Evolutionary conservation across 2,797 vertebrate genomes (phyloP), one percentile per base, ranked within the genome.

Genomic region (Propithecus perrieri): DNA sequence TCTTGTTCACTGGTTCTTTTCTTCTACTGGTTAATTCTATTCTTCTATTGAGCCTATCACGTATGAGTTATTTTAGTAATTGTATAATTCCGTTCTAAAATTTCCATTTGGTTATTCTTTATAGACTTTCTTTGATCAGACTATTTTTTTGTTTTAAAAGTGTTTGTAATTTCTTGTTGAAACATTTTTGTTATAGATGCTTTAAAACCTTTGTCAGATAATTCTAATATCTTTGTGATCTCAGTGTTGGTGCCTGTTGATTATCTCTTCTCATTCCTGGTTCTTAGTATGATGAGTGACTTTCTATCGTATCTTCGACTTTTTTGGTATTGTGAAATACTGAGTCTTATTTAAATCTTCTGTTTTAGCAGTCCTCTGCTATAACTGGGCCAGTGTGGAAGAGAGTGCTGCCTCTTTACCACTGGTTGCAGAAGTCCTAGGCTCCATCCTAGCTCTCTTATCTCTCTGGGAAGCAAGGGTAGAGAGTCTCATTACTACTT

Each of bases 61-160:
- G 43, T 46, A 83, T 74, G 71, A 84, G 79, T 89, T 84, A 50
- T 74, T 91, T 88, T 33, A 50, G 8, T 86, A 79, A 78, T 69
- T 94, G 4, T 74, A 41, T 79, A 72, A 93, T 69, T 94, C 33
- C 28, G 63, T 84, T 92, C 80, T 85, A 67, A 43, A 53, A 57
- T 84, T 93, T 91, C 46, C 28, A 79, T 89, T 94, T 96, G 5
- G 28, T 94, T 95, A 48, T 87, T 92, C 43, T 84, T 86, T 94
- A 35, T 53, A 61, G 67, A 11, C 10, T 87, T 35, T 89, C 48
- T 89, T 95, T 90, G 57, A 50, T 89, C 53, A 89, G 59, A 65
- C 46, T 30, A 12, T 61, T 75, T 65, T 65, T 65, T 79, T 53
- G 14, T 72, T 80, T 67, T 30, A 67, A 33, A 85, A 50, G n/a